Evolutionary conservation across 2,113 vertebrate genomes (phyloP).

Genomic region (Salvelinus sp.): DNA sequence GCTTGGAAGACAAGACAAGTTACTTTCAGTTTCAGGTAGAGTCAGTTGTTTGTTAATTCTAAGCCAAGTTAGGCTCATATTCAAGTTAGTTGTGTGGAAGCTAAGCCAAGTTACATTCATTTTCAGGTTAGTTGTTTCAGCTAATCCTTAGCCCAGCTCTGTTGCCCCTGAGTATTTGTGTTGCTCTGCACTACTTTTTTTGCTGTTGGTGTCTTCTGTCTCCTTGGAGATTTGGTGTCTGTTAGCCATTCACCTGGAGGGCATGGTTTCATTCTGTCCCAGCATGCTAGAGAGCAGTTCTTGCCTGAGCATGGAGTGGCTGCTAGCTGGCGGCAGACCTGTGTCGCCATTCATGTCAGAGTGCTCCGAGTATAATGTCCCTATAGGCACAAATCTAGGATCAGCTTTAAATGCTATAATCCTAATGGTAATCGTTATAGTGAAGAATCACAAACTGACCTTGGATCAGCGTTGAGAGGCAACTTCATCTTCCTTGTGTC

Average conservation of each 20-base stretch:
- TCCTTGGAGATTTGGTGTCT: not conserved
- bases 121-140: too few relatives aligned
- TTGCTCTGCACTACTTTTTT: not conserved
- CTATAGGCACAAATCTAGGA: not conserved
- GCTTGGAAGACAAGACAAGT: too few relatives aligned
- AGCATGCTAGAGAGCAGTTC: constrained; percentile 8
- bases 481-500: too few relatives aligned
- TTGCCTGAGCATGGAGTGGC: not conserved
- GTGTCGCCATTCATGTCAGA: not conserved
- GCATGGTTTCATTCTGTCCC: constrained; percentile 7
- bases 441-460: not conserved
- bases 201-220: constrained; percentile 2
- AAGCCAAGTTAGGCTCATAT: too few relatives aligned
- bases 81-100: too few relatives aligned
- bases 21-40: too few relatives aligned
- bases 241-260: not conserved
- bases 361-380: not conserved
- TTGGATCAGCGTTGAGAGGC: too few relatives aligned
- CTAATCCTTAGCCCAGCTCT: too few relatives aligned
- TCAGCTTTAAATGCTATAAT: not conserved
- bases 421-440: too few relatives aligned
- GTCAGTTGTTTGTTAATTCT: too few relatives aligned
- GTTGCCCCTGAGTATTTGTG: too few relatives aligned
- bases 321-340: not conserved
- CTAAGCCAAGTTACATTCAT: too few relatives aligned